A percentile compares a stretch with the other conserved stretches of the same genome.
Evolutionary conservation across 1,140 invertebrate species (phyloP).

Genomic region (Caenorhabditis inopinata): DNA sequence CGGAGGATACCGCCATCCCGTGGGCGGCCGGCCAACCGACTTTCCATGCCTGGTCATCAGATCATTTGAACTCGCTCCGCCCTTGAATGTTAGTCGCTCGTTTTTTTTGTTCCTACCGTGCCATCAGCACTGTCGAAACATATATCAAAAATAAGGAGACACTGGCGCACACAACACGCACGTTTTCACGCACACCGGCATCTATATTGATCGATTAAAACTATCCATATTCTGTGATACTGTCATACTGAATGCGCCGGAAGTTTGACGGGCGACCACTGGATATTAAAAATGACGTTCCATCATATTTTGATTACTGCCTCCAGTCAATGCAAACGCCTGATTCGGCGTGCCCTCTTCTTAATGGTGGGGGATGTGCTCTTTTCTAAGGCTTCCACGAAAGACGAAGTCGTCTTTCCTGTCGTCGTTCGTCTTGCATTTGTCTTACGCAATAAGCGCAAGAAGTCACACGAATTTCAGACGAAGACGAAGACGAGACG

Average conservation of each 20-base stretch:
- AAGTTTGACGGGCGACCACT: constrained; percentile 25
- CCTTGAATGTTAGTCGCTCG: not conserved
- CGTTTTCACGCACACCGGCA: not conserved
- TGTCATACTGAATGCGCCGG: constrained; percentile 4
- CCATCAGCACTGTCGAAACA: not conserved
- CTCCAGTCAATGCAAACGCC: not conserved
- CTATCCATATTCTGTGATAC: not conserved
- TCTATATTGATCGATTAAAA: constrained; percentile 10
- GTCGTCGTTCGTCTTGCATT: too few relatives aligned
- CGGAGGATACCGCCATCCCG: not conserved
- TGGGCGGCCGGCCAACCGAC: not conserved
- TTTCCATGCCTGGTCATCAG: not conserved
- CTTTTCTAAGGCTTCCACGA: too few relatives aligned
- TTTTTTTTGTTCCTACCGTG: not conserved
- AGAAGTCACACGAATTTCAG: too few relatives aligned
- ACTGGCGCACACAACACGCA: not conserved
- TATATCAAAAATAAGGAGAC: not conserved
- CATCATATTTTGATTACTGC: not conserved
- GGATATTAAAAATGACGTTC: constrained; percentile 20
- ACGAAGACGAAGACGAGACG: too few relatives aligned
- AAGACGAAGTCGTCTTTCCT: too few relatives aligned
- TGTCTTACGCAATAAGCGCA: too few relatives aligned
- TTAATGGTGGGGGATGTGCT: not conserved
- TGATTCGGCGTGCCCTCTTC: not conserved
- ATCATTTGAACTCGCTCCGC: not conserved